These are phyloP conservation scores for Erithacus rubecula DNA, from an alignment of 2,797 vertebrate species.

Conservation along the genomic window DNA sequence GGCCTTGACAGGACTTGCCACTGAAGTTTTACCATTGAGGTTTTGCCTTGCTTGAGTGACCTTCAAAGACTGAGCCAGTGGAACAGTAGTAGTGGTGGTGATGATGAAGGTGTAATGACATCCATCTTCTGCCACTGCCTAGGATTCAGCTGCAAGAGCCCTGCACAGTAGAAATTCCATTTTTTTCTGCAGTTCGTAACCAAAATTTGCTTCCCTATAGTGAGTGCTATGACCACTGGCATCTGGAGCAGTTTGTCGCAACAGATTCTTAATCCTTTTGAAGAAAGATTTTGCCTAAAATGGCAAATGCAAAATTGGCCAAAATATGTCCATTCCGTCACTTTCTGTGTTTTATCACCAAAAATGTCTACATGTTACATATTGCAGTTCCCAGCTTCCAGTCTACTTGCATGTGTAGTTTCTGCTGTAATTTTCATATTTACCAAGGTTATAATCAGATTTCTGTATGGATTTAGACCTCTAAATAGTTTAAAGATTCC, in stretches of 20 bases:
- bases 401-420: not conserved
- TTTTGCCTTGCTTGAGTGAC: not conserved
- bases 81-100: rapidly evolving
- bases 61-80: rapidly evolving
- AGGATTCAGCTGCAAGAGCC: not conserved
- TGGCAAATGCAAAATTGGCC: not conserved
- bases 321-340: not conserved
- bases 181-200: not conserved
- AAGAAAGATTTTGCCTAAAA: not conserved
- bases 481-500: not conserved
- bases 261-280: not conserved
- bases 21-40: rapidly evolving
- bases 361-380: not conserved
- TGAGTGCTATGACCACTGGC: not conserved
- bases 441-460: not conserved
- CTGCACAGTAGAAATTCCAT: not conserved
- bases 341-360: not conserved
- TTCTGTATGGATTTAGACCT: not conserved
- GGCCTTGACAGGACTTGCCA: no score
- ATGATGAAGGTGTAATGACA: no score
- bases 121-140: not conserved
- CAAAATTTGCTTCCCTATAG: not conserved
- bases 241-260: not conserved
- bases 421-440: not conserved
- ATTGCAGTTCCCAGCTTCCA: not conserved